Evolutionary conservation across 2,113 vertebrate species (phyloP).

Genomic region (Lophura nycthemera): DNA sequence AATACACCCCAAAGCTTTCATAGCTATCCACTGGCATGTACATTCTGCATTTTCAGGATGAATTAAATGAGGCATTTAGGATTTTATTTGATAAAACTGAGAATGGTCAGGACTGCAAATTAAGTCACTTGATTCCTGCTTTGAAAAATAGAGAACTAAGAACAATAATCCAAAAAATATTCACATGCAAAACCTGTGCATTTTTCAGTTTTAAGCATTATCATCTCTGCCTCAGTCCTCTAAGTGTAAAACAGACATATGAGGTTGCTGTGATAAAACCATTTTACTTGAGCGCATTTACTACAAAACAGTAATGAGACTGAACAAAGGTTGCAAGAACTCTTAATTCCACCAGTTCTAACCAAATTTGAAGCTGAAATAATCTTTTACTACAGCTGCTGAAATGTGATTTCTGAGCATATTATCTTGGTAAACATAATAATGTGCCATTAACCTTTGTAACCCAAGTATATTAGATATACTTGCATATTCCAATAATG

Average conservation of each 20-base stretch:
- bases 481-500: not conserved
- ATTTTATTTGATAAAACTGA: not conserved
- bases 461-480: not conserved
- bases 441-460: not conserved
- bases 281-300: not conserved
- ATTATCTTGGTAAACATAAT: not conserved
- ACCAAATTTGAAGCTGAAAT: not conserved
- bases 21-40: not conserved
- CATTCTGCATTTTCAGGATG: not conserved
- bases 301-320: not conserved
- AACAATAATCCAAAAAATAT: fast-evolving
- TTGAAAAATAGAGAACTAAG: not conserved
- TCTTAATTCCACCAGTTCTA: not conserved
- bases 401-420: not conserved
- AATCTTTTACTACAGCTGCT: not conserved
- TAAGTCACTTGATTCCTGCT: not conserved
- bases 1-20: not conserved
- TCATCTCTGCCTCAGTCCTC: not conserved
- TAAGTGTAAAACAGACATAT: not conserved
- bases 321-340: not conserved
- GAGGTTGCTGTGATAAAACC: not conserved
- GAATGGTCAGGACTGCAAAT: not conserved
- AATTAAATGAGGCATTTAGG: not conserved
- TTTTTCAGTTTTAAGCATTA: not conserved
- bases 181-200: fast-evolving